Percentiles rank a stretch among this genome's conserved stretches.
These are phyloP conservation scores for Aradus depressus DNA, from an alignment of 2,888 invertebrate species.

Conservation along the genomic window DNA sequence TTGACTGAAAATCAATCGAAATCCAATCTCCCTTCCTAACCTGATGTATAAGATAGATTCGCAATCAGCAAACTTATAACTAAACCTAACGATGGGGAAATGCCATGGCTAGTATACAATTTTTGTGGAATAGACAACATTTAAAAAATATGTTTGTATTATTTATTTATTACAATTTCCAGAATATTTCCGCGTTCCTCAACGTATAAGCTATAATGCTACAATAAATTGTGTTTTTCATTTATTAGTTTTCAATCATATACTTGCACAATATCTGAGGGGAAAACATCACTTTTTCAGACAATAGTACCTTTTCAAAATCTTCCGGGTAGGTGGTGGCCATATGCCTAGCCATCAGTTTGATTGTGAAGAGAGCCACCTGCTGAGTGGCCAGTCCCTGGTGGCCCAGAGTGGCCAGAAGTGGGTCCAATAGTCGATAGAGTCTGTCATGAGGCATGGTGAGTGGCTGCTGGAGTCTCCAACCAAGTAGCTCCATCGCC, in stretches of 20 bases:
- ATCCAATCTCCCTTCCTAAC: no score
- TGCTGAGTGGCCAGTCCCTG: slow-evolving; percentile 49
- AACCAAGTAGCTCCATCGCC: slow-evolving; percentile 73
- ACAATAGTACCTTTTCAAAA: slow-evolving; percentile 49
- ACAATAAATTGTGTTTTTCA: slow-evolving; percentile 1
- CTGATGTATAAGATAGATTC: no score
- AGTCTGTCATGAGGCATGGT: slow-evolving; percentile 18
- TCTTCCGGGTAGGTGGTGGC: slow-evolving; percentile 54
- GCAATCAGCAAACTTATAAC: no score
- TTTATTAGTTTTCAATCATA: no score
- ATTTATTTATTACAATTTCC: no score
- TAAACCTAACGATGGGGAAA: no score
- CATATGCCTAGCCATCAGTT: slow-evolving; percentile 64
- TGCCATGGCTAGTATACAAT: no score
- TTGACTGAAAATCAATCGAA: no score
- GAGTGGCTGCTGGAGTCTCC: slow-evolving; percentile 51
- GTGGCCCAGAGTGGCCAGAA: slow-evolving; percentile 14
- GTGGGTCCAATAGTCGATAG: slow-evolving; percentile 12
- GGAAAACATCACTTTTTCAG: not conserved
- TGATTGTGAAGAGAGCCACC: slow-evolving; percentile 68
- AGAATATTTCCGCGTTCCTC: no score
- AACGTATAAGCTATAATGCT: not conserved
- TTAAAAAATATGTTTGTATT: no score
- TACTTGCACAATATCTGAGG: not conserved
- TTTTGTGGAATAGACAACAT: no score